These are phyloP conservation scores for Danio tinwini DNA, from an alignment of 2,797 vertebrate genomes.

Conservation along the genomic window DNA sequence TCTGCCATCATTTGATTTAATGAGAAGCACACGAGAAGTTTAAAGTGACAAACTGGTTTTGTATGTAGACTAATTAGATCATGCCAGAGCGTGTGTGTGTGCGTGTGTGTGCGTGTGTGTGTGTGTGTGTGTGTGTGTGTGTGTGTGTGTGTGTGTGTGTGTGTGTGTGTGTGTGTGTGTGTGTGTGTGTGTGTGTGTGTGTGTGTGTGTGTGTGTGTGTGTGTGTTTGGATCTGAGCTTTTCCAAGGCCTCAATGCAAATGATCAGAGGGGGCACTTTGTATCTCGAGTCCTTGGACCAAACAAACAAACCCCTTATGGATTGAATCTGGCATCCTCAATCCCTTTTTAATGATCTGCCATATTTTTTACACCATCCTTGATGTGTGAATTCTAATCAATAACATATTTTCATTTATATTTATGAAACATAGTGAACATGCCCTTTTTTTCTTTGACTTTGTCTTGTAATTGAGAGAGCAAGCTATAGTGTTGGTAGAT, in stretches of 20 bases:
- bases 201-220: neutral
- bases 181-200: neutral
- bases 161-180: neutral
- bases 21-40: slow-evolving; percentile 11
- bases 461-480: neutral
- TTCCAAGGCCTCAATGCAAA: slow-evolving; percentile 61
- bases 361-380: slow-evolving; percentile 37
- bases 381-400: slow-evolving; percentile 50
- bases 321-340: slow-evolving; percentile 41
- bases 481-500: neutral
- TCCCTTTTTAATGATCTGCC: slow-evolving; percentile 57
- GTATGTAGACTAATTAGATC: slow-evolving; percentile 45
- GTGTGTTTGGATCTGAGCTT: slow-evolving; percentile 17
- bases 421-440: slow-evolving; percentile 36
- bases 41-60: slow-evolving; percentile 30
- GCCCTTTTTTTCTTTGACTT: neutral
- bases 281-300: slow-evolving; percentile 53
- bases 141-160: neutral
- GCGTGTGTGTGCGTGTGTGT: neutral
- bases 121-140: neutral
- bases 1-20: slow-evolving; percentile 13
- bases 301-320: slow-evolving; percentile 53
- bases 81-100: neutral
- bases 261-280: slow-evolving; percentile 46
- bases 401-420: slow-evolving; percentile 42